Conservation (phyloP, 2,797 vertebrate genomes). For the Brachyalestes nurse region DNA sequence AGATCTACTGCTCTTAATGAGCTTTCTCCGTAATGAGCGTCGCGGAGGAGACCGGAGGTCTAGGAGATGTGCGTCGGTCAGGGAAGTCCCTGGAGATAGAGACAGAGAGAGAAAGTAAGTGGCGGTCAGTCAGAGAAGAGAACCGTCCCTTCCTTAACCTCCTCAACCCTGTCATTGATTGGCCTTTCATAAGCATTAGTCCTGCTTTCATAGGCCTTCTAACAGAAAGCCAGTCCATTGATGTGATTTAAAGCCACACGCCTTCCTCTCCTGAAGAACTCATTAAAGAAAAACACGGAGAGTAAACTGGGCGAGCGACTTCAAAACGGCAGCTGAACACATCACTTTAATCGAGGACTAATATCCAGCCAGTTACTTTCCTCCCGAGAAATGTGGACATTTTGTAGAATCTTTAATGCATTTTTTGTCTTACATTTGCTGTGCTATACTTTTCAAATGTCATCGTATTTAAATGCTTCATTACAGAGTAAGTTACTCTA, state of each 20-base stretch:
- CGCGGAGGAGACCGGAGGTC: slow-evolving; percentile 42
- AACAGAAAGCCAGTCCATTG: slow-evolving; percentile 61
- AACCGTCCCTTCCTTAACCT: slow-evolving; percentile 70
- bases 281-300: slow-evolving; percentile 29
- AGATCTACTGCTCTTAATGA: not conserved
- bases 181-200: slow-evolving; percentile 78
- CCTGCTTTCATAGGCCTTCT: slow-evolving; percentile 68
- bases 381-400: not conserved
- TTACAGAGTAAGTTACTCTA: too few species aligned
- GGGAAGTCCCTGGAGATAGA: slow-evolving; percentile 62
- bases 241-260: slow-evolving; percentile 58
- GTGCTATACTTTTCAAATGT: too few species aligned
- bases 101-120: slow-evolving; percentile 8
- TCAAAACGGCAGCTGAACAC: slow-evolving; percentile 24
- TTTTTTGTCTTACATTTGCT: not conserved
- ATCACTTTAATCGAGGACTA: slow-evolving; percentile 41
- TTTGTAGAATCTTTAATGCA: not conserved
- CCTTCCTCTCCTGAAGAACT: slow-evolving; percentile 57
- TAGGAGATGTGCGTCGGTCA: slow-evolving; percentile 66
- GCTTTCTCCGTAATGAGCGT: slow-evolving; percentile 9
- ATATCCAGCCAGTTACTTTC: slow-evolving; percentile 39
- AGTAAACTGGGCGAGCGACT: slow-evolving; percentile 23
- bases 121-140: slow-evolving; percentile 70
- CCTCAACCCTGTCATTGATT: slow-evolving; percentile 73
- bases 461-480: too few species aligned